A percentile compares a stretch with the other conserved stretches of the same genome.
These are phyloP conservation scores for Cryptocheilus praepositus DNA, from an alignment of 2,888 invertebrate genomes.

Conservation along the genomic window DNA sequence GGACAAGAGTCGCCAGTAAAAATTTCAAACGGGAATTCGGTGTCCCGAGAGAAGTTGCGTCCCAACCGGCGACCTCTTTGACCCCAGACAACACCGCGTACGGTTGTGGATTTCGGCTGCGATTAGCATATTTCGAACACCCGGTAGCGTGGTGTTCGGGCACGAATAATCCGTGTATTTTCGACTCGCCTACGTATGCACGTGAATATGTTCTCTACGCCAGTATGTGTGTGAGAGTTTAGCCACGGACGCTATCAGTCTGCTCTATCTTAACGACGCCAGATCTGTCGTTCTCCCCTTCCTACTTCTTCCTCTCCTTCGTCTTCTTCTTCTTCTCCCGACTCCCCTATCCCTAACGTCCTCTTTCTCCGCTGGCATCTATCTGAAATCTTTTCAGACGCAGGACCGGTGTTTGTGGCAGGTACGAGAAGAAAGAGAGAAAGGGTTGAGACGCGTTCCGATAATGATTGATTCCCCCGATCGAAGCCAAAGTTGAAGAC, in stretches of 20 bases:
- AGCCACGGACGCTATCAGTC: constrained; percentile 55
- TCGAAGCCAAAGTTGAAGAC: constrained; percentile 14
- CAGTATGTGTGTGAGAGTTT: constrained; percentile 33
- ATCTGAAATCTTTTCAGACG: constrained; percentile 51
- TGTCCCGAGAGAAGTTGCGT: neutral
- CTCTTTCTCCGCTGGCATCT: constrained; percentile 33
- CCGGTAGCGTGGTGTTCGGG: constrained; percentile 48
- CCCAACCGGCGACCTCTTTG: constrained; percentile 27
- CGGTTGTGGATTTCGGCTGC: constrained; percentile 38
- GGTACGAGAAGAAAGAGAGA: constrained; percentile 27
- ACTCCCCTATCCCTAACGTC: constrained; percentile 19
- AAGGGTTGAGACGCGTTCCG: constrained; percentile 42
- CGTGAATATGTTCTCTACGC: neutral
- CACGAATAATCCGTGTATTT: constrained; percentile 59
- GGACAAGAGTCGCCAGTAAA: too few species aligned
- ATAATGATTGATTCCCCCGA: constrained; percentile 51
- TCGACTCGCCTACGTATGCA: constrained; percentile 37
- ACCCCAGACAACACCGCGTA: constrained; percentile 24
- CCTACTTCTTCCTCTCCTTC: constrained; percentile 19
- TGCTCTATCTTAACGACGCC: constrained; percentile 65
- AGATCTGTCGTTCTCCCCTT: constrained; percentile 54
- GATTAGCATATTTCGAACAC: constrained; percentile 59
- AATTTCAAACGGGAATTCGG: constrained; percentile 1
- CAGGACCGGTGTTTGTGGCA: constrained; percentile 32
- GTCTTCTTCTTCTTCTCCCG: constrained; percentile 6